These are phyloP conservation scores for Nothura maculosa DNA, from an alignment of 2,797 vertebrate genomes.

Conservation along the genomic window DNA sequence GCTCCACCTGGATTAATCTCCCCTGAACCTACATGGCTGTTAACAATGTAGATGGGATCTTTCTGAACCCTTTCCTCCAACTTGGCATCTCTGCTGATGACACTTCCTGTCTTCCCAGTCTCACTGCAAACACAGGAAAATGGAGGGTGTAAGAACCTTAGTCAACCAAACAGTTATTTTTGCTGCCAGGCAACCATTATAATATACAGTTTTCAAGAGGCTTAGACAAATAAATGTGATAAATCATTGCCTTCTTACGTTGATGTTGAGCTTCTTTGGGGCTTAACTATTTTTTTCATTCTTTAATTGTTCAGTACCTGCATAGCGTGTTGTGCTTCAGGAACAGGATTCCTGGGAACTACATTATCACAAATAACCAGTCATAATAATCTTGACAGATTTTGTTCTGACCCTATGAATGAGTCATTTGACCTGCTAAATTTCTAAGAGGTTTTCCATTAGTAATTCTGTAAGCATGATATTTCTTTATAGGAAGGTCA, in stretches of 20 bases:
- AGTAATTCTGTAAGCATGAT: neutral
- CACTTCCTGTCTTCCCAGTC: neutral
- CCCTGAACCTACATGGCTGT: neutral
- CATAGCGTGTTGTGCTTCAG: neutral
- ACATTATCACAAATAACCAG: slow-evolving; percentile 4
- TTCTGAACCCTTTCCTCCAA: neutral
- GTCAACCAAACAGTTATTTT: neutral
- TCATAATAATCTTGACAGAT: neutral
- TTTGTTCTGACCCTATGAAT: slow-evolving; percentile 32
- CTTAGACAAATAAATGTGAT: neutral
- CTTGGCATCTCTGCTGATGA: neutral
- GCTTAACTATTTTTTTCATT: neutral
- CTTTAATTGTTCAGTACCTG: neutral
- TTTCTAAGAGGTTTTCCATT: neutral
- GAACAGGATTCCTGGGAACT: neutral
- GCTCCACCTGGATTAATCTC: neutral
- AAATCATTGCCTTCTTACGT: neutral
- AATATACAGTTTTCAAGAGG: neutral
- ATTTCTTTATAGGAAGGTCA: slow-evolving; percentile 47
- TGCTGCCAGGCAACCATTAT: neutral
- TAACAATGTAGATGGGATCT: neutral
- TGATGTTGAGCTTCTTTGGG: neutral
- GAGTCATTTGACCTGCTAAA: slow-evolving; percentile 7
- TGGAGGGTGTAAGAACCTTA: neutral
- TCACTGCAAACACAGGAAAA: neutral